Base-by-base conservation (phyloP, 2,113 vertebrate species). In the Pitta sordida region DNA sequence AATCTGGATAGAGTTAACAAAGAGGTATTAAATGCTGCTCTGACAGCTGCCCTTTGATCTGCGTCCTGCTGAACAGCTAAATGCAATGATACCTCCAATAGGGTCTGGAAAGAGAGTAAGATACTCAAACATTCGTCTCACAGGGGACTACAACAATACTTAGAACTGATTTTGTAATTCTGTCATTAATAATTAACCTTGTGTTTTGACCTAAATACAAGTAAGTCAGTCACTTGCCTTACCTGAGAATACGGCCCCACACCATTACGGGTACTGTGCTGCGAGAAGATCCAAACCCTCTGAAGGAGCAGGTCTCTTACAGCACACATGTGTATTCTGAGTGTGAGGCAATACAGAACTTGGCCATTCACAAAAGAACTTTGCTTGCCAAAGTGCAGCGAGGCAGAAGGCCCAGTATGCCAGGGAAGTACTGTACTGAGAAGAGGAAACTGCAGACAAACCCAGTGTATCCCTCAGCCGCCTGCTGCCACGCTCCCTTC, bases 401-500 rank as follows among this genome's bases (percentile, higher is more conserved):
- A 69, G 67, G 24, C 58, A 68, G 71, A 55, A 69, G 32, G 23
- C 20, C 30, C 37, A 7, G 9, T 6, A 6, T n/a, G 59, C 46
- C 24, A 32, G 30, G 20, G 18, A 52, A 62, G 13, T 63, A 11
- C 17, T 9, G 18, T 1, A 12, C 12, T 3, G 7, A 39, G 20
- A 59, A 43, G 6, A 58, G 44, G 39, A 43, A 71, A 37, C 3
- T 12, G 6, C 3, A 15, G 6, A 29, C 9, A 6, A 77, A 18
- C 3, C 3, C 58, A 6, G 44, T 1, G 13, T 2, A 21, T 21
- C 9, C 12, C 39, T 20, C 1, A 1, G 36, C 7, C 77, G 49
- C 2, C 0, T 1, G 36, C n/a, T 43, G 21, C 18, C 41, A 14
- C 29, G 18, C 43, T 29, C 23, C 37, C 27, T 39, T 43, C 24